phyloP scores from a whole-genome alignment of 2,113 vertebrate genomes.

The Pollimyrus isidori region DNA sequence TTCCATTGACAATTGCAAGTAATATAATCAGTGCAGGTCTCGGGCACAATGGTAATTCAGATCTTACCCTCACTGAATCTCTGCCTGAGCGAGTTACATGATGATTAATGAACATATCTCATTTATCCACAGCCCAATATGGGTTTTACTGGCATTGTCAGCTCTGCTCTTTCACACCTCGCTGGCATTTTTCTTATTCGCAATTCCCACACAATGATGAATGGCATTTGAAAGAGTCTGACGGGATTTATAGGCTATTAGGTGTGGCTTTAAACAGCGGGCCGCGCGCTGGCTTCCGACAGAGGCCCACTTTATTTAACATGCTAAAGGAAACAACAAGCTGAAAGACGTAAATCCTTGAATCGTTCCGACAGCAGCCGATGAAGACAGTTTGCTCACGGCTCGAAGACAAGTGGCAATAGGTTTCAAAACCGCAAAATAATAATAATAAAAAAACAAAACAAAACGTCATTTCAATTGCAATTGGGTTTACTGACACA shows the following conservation, averaged over 20 bases:
- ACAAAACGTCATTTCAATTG: neutral
- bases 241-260: neutral
- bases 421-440: neutral
- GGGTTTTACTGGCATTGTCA: neutral
- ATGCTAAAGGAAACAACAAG: neutral
- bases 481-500: slow-evolving; percentile 37
- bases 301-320: neutral
- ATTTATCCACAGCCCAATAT: neutral
- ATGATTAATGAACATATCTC: neutral
- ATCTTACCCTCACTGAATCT: neutral
- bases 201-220: neutral
- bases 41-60: neutral
- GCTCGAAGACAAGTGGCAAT: neutral
- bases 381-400: neutral
- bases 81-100: neutral
- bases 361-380: neutral
- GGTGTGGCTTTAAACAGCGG: neutral
- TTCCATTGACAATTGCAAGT: neutral
- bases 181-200: neutral
- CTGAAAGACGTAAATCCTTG: neutral
- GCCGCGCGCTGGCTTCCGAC: neutral
- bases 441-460: neutral
- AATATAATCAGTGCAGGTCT: neutral
- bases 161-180: neutral
- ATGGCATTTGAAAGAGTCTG: neutral